Evolutionary conservation across 2,797 vertebrate species (phyloP).

Genomic region (Melanotaenia parkinsoni): DNA sequence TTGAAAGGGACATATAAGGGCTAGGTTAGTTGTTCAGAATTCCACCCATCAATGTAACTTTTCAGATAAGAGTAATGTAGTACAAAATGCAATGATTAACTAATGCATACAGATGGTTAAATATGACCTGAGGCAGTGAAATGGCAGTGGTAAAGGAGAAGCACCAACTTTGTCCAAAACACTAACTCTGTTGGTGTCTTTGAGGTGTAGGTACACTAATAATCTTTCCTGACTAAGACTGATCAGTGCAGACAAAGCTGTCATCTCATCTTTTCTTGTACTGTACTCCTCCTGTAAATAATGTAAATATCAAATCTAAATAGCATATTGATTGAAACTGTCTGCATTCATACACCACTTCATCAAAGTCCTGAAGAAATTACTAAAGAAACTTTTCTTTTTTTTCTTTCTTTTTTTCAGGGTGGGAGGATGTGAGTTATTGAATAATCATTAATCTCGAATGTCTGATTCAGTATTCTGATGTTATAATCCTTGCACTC

Average conservation of each 20-base stretch:
- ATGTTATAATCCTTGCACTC: constrained; percentile 14
- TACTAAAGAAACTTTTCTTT: too few species aligned
- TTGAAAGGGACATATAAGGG: not conserved
- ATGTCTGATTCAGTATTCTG: constrained; percentile 17
- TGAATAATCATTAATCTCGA: constrained; percentile 4
- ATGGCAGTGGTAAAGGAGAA: not conserved
- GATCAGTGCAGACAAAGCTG: not conserved
- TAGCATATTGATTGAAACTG: not conserved
- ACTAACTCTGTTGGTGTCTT: not conserved
- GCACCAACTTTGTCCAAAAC: not conserved
- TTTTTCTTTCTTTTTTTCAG: not conserved
- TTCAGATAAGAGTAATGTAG: not conserved
- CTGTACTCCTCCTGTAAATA: too few species aligned
- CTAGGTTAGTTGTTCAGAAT: not conserved
- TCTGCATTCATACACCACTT: not conserved
- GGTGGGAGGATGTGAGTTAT: not conserved
- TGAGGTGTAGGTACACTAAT: not conserved
- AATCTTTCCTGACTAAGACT: not conserved
- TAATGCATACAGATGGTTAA: not conserved
- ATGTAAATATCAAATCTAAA: not conserved
- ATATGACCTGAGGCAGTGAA: not conserved
- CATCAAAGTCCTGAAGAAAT: not conserved
- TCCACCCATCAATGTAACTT: not conserved
- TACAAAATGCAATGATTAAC: not conserved
- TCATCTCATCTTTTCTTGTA: too few species aligned